phyloP scores from a whole-genome alignment of 2,888 invertebrate species.

The Danaus chrysippus region DNA sequence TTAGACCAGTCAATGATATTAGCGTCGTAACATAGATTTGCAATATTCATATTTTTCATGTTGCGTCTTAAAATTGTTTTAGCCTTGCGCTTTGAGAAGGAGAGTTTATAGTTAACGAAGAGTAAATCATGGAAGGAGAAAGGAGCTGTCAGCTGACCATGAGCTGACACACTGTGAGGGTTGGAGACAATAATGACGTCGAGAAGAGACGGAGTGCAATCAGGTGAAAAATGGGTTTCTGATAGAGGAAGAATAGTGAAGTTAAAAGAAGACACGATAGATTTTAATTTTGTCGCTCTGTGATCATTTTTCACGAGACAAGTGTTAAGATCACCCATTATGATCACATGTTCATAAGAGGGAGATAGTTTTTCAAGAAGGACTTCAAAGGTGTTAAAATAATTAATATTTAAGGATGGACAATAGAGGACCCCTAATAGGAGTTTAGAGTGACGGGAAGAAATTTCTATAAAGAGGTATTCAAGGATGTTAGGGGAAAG shows the following conservation, averaged over 20 bases:
- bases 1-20: neutral
- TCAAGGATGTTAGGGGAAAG: conserved; percentile 6
- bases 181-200: conserved; percentile 14
- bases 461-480: conserved; percentile 18
- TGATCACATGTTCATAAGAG: conserved; percentile 3
- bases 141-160: conserved; percentile 24
- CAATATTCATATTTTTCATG: too few relatives aligned
- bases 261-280: too few relatives aligned
- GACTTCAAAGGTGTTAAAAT: conserved; percentile 13
- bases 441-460: conserved; percentile 5
- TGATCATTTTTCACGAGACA: neutral
- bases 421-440: conserved; percentile 11
- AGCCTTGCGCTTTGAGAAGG: conserved; percentile 11
- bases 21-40: neutral
- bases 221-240: too few relatives aligned
- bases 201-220: too few relatives aligned
- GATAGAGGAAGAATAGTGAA: too few relatives aligned
- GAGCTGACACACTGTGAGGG: conserved; percentile 14
- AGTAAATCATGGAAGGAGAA: conserved; percentile 21
- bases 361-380: conserved; percentile 6
- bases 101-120: conserved; percentile 15
- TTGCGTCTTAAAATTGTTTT: too few relatives aligned
- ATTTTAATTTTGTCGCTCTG: too few relatives aligned
- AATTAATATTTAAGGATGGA: conserved; percentile 13
- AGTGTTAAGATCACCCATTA: neutral